A percentile compares a stretch with the other conserved stretches of the same genome.
These are phyloP conservation scores for Chelonus formosanus DNA, from an alignment of 2,888 invertebrate species.

Conservation along the genomic window DNA sequence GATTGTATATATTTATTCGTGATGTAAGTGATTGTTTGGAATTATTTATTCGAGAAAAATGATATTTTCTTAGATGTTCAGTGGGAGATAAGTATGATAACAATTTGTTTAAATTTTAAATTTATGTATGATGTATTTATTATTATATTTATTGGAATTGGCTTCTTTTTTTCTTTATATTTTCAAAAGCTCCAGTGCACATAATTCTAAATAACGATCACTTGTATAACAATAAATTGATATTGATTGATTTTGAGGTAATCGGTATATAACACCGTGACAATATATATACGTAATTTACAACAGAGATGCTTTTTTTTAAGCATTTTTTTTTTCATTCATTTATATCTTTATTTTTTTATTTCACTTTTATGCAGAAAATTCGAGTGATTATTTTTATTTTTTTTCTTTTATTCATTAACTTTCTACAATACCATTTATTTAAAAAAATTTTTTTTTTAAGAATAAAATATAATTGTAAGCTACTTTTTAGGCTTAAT, in stretches of 20 bases:
- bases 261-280: conserved; percentile 43
- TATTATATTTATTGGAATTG: conserved; percentile 4
- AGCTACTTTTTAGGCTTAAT: too few relatives aligned
- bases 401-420: too few relatives aligned
- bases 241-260: conserved; percentile 44
- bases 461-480: too few relatives aligned
- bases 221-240: conserved; percentile 42
- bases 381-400: too few relatives aligned
- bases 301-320: conserved; percentile 37
- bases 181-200: conserved; percentile 41
- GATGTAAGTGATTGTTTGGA: background rate
- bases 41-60: too few relatives aligned
- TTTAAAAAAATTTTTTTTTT: too few relatives aligned
- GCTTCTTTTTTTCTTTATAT: conserved; percentile 29
- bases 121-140: too few relatives aligned
- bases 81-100: background rate
- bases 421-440: too few relatives aligned
- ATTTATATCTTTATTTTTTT: conserved; percentile 2
- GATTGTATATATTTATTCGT: conserved; percentile 14
- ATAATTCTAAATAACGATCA: conserved; percentile 41
- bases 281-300: conserved; percentile 42
- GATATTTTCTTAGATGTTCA: conserved; percentile 4
- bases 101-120: background rate
- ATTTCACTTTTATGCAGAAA: too few relatives aligned
- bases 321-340: conserved; percentile 28